These are phyloP conservation scores for Chaetorhynchus papuensis DNA, from an alignment of 2,113 vertebrate species.

Conservation along the genomic window DNA sequence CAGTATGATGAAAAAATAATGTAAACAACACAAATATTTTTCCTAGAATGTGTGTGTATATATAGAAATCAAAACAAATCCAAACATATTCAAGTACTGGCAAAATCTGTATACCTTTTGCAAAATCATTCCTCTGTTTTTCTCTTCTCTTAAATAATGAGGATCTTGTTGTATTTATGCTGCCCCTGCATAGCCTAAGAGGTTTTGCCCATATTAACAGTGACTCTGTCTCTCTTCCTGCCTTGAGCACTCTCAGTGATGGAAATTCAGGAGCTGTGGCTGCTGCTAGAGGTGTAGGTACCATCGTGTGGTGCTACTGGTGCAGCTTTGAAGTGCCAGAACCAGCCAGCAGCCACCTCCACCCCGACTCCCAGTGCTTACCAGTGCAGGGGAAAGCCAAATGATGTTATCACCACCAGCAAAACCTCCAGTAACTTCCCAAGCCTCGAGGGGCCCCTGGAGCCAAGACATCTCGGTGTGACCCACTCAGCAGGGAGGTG, in stretches of 20 bases:
- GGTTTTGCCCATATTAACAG: not conserved
- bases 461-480: not conserved
- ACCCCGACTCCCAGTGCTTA: not conserved
- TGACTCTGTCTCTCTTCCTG: not conserved
- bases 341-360: not conserved
- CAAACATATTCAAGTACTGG: not conserved
- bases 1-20: not conserved
- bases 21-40: not conserved
- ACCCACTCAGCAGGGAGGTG: not conserved
- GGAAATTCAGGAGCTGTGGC: not conserved
- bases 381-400: not conserved
- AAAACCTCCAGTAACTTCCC: not conserved
- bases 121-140: not conserved
- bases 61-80: not conserved
- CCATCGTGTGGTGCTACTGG: not conserved
- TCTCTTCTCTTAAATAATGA: not conserved
- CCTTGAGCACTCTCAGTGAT: rapidly evolving
- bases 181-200: not conserved
- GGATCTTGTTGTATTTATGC: not conserved
- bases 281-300: not conserved
- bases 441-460: not conserved
- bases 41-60: not conserved
- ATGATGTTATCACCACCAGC: not conserved
- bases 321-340: not conserved
- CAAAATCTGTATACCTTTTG: not conserved